Evolutionary conservation across 2,888 invertebrate genomes (phyloP).

Genomic region (Luffia ferchaultella): DNA sequence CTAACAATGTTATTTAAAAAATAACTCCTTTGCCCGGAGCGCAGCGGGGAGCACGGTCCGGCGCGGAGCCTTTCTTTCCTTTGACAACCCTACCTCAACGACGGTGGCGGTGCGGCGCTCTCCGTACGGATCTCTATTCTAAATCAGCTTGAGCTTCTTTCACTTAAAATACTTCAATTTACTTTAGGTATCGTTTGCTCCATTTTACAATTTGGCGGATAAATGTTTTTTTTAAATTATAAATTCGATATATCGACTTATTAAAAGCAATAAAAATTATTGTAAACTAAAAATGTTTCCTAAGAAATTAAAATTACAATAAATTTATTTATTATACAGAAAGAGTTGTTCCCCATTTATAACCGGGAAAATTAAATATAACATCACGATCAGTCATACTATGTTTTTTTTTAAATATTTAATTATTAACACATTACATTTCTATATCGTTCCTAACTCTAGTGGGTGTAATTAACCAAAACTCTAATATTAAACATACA

Average conservation of each 20-base stretch:
- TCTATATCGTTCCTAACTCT: conserved; percentile 64
- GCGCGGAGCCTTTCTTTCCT: conserved; percentile 31
- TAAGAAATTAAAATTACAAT: conserved; percentile 63
- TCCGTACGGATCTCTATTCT: conserved; percentile 39
- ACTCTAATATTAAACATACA: conserved; percentile 66
- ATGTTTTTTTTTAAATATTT: conserved; percentile 54
- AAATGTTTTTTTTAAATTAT: conserved; percentile 54
- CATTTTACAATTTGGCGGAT: conserved; percentile 59
- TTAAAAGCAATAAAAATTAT: conserved; percentile 42
- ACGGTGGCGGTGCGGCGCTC: conserved; percentile 16
- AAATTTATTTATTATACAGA: conserved; percentile 40
- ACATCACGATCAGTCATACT: conserved; percentile 62
- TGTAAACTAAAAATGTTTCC: conserved; percentile 55
- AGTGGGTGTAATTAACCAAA: conserved; percentile 65
- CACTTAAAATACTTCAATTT: conserved; percentile 29
- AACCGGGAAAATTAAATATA: conserved; percentile 50
- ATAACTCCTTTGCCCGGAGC: conserved; percentile 45
- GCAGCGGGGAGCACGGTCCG: conserved; percentile 22
- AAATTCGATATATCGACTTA: conserved; percentile 51
- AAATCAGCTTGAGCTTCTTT: conserved; percentile 51
- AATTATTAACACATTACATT: conserved; percentile 55
- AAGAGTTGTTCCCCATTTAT: conserved; percentile 45
- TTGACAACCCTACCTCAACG: conserved; percentile 37
- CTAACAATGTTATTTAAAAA: conserved; percentile 65
- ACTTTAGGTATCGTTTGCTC: conserved; percentile 36